These are phyloP conservation scores for Furcula furcula DNA, from an alignment of 2,888 invertebrate genomes.

Conservation along the genomic window DNA sequence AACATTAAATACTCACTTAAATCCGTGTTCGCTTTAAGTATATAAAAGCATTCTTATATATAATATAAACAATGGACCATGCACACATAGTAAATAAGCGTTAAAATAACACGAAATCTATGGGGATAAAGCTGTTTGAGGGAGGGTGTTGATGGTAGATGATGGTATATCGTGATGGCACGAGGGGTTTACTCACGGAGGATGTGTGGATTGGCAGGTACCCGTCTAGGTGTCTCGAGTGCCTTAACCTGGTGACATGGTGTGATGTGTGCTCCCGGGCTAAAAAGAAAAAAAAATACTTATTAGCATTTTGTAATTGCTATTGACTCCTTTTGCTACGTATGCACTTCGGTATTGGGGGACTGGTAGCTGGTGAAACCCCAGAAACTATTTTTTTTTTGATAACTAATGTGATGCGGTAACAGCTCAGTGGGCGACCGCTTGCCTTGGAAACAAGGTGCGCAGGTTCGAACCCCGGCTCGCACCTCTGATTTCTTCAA, in stretches of 20 bases:
- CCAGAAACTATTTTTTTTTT: too few relatives aligned
- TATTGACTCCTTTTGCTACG: too few relatives aligned
- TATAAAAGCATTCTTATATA: constrained; percentile 13
- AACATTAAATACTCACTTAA: constrained; percentile 21
- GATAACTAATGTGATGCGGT: too few relatives aligned
- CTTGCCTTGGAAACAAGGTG: too few relatives aligned
- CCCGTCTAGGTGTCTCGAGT: constrained; percentile 66
- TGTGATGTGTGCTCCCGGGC: constrained; percentile 65
- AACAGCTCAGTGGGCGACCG: too few relatives aligned
- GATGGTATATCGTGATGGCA: constrained; percentile 19
- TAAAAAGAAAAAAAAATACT: constrained; percentile 40
- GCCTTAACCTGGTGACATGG: constrained; percentile 69
- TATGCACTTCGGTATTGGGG: too few relatives aligned
- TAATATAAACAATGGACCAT: constrained; percentile 9
- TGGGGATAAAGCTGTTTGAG: constrained; percentile 59
- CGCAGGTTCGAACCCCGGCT: too few relatives aligned
- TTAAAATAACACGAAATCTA: constrained; percentile 64
- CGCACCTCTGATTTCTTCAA: too few relatives aligned
- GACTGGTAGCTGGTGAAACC: too few relatives aligned
- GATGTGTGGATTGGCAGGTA: constrained; percentile 56
- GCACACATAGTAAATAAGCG: constrained; percentile 48
- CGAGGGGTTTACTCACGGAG: constrained; percentile 58
- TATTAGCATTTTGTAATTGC: constrained; percentile 3
- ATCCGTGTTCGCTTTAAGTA: constrained; percentile 22
- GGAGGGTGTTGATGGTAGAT: constrained; percentile 27